phyloP scores from a whole-genome alignment of 2,113 vertebrate genomes.

The Cygnus buccinator region DNA sequence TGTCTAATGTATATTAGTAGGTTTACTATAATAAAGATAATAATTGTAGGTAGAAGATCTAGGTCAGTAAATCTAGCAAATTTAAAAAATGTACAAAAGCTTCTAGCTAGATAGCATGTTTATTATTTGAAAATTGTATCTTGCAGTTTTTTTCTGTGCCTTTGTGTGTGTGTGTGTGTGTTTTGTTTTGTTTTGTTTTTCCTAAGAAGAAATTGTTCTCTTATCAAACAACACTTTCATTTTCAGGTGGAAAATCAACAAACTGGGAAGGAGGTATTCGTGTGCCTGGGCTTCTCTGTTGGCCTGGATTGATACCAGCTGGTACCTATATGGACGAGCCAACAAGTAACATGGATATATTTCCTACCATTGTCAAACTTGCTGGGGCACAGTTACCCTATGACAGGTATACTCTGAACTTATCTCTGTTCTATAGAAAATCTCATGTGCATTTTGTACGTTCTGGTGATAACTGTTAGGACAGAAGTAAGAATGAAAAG shows the following conservation, averaged over 20 bases:
- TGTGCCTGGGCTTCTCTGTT: constrained; percentile 84
- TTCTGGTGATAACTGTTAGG: not conserved
- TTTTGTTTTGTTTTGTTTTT: too few species aligned
- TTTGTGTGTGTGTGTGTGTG: too few species aligned
- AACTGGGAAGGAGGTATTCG: constrained; percentile 93
- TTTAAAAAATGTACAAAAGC: not conserved
- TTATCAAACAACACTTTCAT: not conserved
- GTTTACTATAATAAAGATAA: not conserved
- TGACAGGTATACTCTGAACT: constrained; percentile 79
- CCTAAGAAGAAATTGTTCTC: not conserved
- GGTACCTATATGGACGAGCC: constrained; percentile 75
- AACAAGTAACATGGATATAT: constrained; percentile 93
- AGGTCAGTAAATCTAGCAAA: not conserved
- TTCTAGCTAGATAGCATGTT: not conserved
- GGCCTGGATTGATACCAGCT: constrained; percentile 74
- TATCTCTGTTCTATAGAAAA: not conserved
- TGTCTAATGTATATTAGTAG: not conserved
- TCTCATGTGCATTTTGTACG: not conserved
- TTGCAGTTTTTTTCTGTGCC: not conserved
- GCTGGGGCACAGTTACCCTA: constrained; percentile 73
- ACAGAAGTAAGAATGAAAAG: not conserved
- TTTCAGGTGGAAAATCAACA: constrained; percentile 86
- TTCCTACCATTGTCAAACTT: constrained; percentile 82
- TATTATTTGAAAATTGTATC: not conserved
- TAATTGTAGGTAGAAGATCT: not conserved